Evolutionary conservation across 2,888 invertebrate species (phyloP).

Genomic region (Chorisops tibialis): DNA sequence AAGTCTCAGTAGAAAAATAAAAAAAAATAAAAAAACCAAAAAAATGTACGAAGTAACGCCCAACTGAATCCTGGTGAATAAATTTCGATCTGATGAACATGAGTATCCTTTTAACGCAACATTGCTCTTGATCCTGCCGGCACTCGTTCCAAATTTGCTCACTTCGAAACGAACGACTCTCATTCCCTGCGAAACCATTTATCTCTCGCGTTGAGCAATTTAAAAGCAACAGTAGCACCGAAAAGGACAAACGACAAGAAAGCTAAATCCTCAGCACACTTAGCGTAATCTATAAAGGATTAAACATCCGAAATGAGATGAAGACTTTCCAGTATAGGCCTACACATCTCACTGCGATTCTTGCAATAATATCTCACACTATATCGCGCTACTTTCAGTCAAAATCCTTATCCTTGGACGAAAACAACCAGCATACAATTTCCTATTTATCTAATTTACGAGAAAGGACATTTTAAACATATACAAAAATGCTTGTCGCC

Average conservation of each 20-base stretch:
- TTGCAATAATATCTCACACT: slow-evolving; percentile 17
- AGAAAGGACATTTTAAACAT: no score
- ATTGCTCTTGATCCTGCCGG: slow-evolving; percentile 32
- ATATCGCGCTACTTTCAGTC: no score
- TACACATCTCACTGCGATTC: neutral
- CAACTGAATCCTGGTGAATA: slow-evolving; percentile 28
- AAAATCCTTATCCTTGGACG: no score
- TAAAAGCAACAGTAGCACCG: slow-evolving; percentile 17
- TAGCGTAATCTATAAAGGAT: slow-evolving; percentile 35
- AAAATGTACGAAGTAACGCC: neutral
- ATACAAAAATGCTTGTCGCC: no score
- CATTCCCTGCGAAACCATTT: slow-evolving; percentile 18
- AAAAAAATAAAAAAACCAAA: slow-evolving; percentile 13
- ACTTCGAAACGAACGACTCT: neutral
- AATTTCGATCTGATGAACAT: slow-evolving; percentile 34
- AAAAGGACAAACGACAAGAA: slow-evolving; percentile 29
- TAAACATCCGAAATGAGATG: slow-evolving; percentile 30
- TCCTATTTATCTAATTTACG: no score
- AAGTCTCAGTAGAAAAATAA: slow-evolving; percentile 1
- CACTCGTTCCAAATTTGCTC: slow-evolving; percentile 18
- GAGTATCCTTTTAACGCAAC: slow-evolving; percentile 36
- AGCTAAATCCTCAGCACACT: slow-evolving; percentile 33
- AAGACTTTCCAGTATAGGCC: slow-evolving; percentile 10
- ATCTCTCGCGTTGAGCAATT: slow-evolving; percentile 16
- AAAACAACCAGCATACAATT: no score